Conservation (phyloP, 1,140 invertebrate genomes). For the Calliphora vicina region DNA sequence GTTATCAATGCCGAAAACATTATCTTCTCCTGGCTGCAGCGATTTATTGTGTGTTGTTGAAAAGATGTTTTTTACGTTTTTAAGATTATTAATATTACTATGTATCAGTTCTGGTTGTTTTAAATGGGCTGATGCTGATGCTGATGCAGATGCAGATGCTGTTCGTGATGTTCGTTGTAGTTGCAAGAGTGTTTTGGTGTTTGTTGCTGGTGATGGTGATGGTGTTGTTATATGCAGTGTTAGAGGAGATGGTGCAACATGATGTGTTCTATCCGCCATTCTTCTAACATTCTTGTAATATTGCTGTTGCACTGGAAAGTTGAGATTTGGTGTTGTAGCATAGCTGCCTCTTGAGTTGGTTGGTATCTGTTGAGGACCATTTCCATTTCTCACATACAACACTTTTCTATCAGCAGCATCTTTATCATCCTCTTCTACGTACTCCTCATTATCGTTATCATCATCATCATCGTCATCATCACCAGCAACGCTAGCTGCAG, state of each 20-base stretch:
- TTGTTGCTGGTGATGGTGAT: slow-evolving; percentile 5
- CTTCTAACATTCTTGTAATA: neutral
- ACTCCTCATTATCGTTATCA: neutral
- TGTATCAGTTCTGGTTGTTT: neutral
- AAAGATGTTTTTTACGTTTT: neutral
- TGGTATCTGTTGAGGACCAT: neutral
- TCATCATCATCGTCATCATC: neutral
- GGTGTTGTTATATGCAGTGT: neutral
- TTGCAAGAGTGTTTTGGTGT: neutral
- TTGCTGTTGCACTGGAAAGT: slow-evolving; percentile 2
- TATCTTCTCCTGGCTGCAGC: neutral
- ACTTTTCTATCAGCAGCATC: slow-evolving; percentile 26
- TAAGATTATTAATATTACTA: neutral
- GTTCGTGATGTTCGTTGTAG: neutral
- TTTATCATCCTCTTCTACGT: neutral
- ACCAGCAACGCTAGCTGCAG: slow-evolving; percentile 37
- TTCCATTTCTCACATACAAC: slow-evolving; percentile 3
- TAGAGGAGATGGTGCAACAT: neutral
- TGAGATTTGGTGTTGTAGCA: slow-evolving; percentile 37
- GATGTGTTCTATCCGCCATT: neutral
- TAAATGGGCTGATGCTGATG: neutral
- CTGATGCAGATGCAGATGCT: slow-evolving; percentile 23
- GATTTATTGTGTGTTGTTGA: slow-evolving; percentile 26
- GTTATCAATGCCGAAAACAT: slow-evolving; percentile 25
- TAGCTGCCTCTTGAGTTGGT: slow-evolving; percentile 37